Evolutionary conservation across 2,113 vertebrate genomes (phyloP), one percentile per base, ranked within the genome.

Genomic region (Hippopotamus amphibius): DNA sequence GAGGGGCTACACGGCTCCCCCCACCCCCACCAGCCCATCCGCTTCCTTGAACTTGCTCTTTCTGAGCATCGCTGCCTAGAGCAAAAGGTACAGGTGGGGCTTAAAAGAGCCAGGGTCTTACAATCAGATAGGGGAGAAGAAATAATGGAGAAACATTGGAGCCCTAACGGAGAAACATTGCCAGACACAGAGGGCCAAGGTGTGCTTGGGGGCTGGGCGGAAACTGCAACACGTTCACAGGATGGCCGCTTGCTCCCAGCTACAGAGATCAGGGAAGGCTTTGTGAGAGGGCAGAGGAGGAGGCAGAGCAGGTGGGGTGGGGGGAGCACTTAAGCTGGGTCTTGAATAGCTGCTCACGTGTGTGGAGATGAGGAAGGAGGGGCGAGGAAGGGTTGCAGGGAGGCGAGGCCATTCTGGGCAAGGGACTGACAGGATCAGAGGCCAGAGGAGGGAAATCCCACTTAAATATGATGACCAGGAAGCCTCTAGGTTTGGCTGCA

Each of bases 1-100:
- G 61, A 41, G 63, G 24, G 41, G 61, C 13, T 37, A 15, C 21
- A 3, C 0, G 0, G 41, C 68, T 37, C 46, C 33, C 7, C 2
- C 2, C 2, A 6, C 8, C 15, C 37, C 24, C 30, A 37, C 37
- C 37, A 37, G 37, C 37, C 37, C 37, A 37, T 37, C 22, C 43
- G 4, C 72, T 48, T 17, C 46, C 48, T 30, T 8, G 28, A 53
- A 21, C 7, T 11, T 6, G 28, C 66, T 63, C 30, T 19, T 63
- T 77, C 89, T 13, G 61, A 90, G 13, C 93, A 33, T 17, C 3
- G 14, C 79, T 74, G 24, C 2, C 5, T 24, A 26, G 33, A 7
- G 12, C 30, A 4, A 16, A 7, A 26, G 41, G 66, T 26, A 8
- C n/a, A 33, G 48, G 14, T 7, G 0, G 30, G 19, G 71, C 37